Conservation (phyloP, 2,888 invertebrate species). For the Eumacrocentrus americanus region DNA sequence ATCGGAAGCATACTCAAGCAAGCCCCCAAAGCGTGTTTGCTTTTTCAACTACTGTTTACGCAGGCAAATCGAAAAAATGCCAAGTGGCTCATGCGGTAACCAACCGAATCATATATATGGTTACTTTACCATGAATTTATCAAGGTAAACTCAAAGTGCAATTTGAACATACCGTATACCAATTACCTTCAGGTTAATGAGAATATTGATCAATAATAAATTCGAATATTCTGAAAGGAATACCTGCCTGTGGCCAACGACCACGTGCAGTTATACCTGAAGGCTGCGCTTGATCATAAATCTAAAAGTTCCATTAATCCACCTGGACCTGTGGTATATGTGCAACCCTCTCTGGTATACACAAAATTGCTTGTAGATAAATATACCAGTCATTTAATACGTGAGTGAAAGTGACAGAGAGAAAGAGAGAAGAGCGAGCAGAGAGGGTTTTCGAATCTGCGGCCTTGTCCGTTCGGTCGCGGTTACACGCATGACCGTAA, state of each 20-base stretch:
- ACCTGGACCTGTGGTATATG: constrained; percentile 12
- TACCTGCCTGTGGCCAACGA: neutral
- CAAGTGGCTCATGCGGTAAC: constrained; percentile 37
- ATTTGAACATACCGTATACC: no score
- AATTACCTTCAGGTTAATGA: neutral
- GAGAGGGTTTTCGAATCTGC: no score
- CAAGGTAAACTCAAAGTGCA: no score
- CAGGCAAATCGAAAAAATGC: constrained; percentile 51
- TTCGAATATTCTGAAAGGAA: neutral
- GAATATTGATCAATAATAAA: neutral
- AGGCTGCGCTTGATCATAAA: constrained; percentile 33
- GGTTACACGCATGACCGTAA: no score
- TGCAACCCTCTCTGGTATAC: constrained; percentile 2
- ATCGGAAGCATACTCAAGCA: constrained; percentile 40
- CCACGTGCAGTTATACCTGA: neutral
- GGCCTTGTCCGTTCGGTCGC: no score
- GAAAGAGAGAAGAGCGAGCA: no score
- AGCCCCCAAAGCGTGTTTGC: constrained; percentile 30
- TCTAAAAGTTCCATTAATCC: constrained; percentile 39
- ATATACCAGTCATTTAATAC: neutral
- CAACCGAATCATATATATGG: neutral
- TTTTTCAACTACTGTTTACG: constrained; percentile 44
- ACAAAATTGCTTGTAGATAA: neutral
- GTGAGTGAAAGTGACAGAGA: no score
- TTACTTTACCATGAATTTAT: no score